Base-by-base conservation (phyloP, 1,140 invertebrate species). In the Euura saliciscinereae region DNA sequence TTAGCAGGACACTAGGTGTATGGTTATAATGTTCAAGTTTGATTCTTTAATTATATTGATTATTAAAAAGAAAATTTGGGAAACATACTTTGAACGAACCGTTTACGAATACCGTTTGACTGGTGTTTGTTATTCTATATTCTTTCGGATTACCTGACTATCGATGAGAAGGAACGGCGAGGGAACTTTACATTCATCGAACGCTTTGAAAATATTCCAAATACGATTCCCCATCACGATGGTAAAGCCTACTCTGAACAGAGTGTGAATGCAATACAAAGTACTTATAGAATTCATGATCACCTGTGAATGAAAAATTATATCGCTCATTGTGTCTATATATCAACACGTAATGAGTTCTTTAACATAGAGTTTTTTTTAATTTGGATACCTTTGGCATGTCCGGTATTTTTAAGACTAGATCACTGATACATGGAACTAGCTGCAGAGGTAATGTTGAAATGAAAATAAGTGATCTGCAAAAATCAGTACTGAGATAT, bases 351-450 rank as follows among this genome's bases (percentile, higher is more conserved):
- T 0, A 28, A 1, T 28, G 28, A 28, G 28, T 28, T 28, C 28
- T 28, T 28, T 28, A 28, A 28, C 28, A 28, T 28, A 28, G 28
- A 28, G 1, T 28, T 28, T 28, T 28, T 1, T 28, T 28, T 28
- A 28, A 28, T 28, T 28, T 28, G 28, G 51, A 11, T 59, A 59
- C 51, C 51, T 59, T 59, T 59, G 51, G 51, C 51, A 59, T 59
- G 13, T 59, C 51, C 51, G 51, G 51, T 59, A 59, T 59, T 59
- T 59, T 59, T n/a, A 59, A 59, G 10, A 59, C 51, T n/a, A 59
- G 13, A n/a, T 59, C 51, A 59, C 10, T 59, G 5, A 59, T 59
- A n/a, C 51, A 59, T 59, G 51, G 51, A n/a, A 59, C 13, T 4
- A 59, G 8, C 6, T 59, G 51, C 5, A 59, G 13, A 59, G 51